Evolutionary conservation across 1,140 invertebrate species (phyloP), one percentile per base, ranked within the genome.

Genomic region (Hirudo medicinalis): DNA sequence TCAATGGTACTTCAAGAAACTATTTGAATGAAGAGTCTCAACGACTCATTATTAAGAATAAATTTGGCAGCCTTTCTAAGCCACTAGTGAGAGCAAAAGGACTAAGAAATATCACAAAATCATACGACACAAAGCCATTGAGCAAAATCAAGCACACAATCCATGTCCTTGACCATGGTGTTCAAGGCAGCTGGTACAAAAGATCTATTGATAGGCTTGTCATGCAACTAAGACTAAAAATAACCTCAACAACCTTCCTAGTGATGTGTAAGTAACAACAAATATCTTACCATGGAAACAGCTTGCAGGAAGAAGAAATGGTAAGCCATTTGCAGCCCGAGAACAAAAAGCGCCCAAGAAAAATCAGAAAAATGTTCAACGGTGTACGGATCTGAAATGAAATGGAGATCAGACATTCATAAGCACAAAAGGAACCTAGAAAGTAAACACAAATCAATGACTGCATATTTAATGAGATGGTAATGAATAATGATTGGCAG

Each of bases 241-340:
- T 25, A 63, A 25, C 20, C 20, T 22, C 29, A 63, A 63, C 11
- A 63, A 63, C 15, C 15, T 49, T n/a, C 43, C 43, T 49, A 49
- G 11, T 13, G 43, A 63, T 8, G 19, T 11, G 19, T 22, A 20
- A 2, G 22, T 13, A 8, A 63, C 22, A 25, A 32, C 11, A n/a
- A 63, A 63, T 63, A 76, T 87, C 88, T 88, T 86, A 93, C 91
- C 81, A 92, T 86, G 73, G 89, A 90, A 76, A 92, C 85, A 70
- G 85, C 80, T 82, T 94, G 91, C 55, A 96, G 85, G 73, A 92
- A 79, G 72, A 88, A 82, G 79, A 92, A 95, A 79, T 96, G 92
- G 83, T 94, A 95, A 54, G 90, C 80, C 67, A 92, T 82, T 79
- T 91, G 88, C 29, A 92, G 83, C 67, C 89, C 89, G 76, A 90